Base-by-base conservation (phyloP, 2,888 invertebrate genomes). In the Erpobdella octoculata region DNA sequence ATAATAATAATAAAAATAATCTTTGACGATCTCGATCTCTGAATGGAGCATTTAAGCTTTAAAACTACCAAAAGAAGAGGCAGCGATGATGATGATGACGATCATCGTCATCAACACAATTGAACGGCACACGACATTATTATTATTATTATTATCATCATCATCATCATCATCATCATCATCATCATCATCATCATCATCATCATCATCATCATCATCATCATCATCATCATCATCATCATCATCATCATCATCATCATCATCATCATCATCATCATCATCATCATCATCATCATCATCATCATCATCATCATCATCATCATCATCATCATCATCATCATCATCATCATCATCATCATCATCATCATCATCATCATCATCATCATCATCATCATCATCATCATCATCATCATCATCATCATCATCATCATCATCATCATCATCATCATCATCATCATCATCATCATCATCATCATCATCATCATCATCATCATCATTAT, bases 271-370 rank as follows among this genome's bases (percentile, higher is more conserved):
- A 31, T 31, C 6, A 62, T 62, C 6, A 31, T 62, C 6, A 62
- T 62, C 6, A 12, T 62, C 15, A 62, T 59, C 59, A 59, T 59
- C 59, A 59, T 59, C 59, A 59, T 59, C 59, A 59, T 59, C 59
- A 59, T 59, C 59, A 59, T 59, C 59, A 59, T 59, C 59, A 59
- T 59, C 59, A 59, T 59, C 18, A 59, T 59, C 25, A 59, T 59
- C 59, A 59, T 59, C 25, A 59, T 59, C 25, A 59, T 59, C 25
- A 59, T 59, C 25, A 59, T 21, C 25, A 21, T 21, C 25, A 59
- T 21, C 25, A 59, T 21, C 25, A 46, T 46, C 46, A 46, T 46
- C 46, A 46, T 46, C 46, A 46, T 46, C 46, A 46, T 46, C 46
- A 46, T 46, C 46, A 46, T 46, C 46, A 46, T 46, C 46, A 46